These are phyloP conservation scores for Crocodylus rhombifer DNA, from an alignment of 2,797 vertebrate genomes.

Conservation along the genomic window DNA sequence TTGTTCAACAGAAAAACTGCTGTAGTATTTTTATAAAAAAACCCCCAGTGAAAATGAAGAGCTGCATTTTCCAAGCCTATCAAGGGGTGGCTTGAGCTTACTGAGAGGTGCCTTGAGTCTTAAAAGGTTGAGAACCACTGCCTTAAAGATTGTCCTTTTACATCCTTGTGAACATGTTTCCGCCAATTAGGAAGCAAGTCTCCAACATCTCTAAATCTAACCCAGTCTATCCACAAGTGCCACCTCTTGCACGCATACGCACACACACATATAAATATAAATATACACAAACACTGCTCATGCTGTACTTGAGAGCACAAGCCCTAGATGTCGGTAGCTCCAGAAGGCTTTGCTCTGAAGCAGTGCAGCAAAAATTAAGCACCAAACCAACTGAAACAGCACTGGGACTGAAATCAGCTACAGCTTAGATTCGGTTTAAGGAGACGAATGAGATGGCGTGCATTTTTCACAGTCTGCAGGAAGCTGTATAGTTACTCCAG, in stretches of 20 bases:
- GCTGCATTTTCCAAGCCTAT: too few species aligned
- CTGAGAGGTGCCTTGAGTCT: too few species aligned
- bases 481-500: accelerated
- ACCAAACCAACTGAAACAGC: background rate
- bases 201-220: background rate
- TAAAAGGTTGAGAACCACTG: background rate
- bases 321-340: background rate
- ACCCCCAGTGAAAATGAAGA: too few species aligned
- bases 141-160: background rate
- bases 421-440: accelerated
- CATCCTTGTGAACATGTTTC: background rate
- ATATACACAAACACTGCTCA: accelerated
- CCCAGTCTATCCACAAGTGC: accelerated
- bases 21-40: too few species aligned
- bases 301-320: background rate
- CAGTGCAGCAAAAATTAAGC: background rate
- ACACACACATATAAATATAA: accelerated
- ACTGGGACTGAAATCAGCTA: background rate
- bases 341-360: background rate
- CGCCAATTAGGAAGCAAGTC: background rate
- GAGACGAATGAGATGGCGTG: background rate
- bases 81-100: too few species aligned
- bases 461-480: background rate
- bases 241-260: accelerated
- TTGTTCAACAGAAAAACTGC: too few species aligned